A percentile compares a stretch with the other conserved stretches of the same genome.
Evolutionary conservation across 2,113 vertebrate species (phyloP).

Genomic region (Butorides virescens): DNA sequence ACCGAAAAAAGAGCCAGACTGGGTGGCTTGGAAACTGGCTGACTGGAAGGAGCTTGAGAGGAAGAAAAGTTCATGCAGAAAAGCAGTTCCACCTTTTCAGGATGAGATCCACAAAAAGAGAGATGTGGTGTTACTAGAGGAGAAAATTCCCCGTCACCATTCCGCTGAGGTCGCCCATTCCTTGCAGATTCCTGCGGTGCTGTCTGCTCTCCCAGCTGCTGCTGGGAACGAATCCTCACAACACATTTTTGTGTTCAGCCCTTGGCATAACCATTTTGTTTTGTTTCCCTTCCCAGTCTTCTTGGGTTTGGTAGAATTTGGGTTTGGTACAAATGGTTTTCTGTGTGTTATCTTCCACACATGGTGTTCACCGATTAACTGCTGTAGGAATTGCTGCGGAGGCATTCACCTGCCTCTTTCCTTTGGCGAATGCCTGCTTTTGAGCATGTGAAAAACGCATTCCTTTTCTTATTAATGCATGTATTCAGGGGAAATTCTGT

Average conservation of each 20-base stretch:
- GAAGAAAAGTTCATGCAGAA: not conserved
- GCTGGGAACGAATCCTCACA: not conserved
- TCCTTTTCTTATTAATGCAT: not conserved
- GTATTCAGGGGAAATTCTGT: accelerated
- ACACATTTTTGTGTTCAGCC: not conserved
- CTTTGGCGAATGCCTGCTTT: not conserved
- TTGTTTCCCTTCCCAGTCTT: not conserved
- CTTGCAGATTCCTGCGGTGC: not conserved
- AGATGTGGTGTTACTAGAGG: not conserved
- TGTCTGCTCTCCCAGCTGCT: not conserved
- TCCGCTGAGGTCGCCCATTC: not conserved
- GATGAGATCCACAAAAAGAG: not conserved
- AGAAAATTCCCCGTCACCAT: accelerated
- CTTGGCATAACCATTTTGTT: not conserved
- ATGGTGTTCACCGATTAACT: not conserved
- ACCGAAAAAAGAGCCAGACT: not conserved
- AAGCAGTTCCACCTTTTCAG: not conserved
- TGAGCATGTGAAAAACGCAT: not conserved
- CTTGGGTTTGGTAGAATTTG: not conserved
- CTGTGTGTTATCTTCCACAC: not conserved
- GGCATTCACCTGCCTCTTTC: not conserved
- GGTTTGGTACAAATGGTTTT: not conserved
- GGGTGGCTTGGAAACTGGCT: not conserved
- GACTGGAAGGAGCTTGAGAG: not conserved
- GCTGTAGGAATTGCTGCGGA: not conserved